These are phyloP conservation scores for Ostrea denselamellosa DNA, from an alignment of 1,140 invertebrate species.

Conservation along the genomic window DNA sequence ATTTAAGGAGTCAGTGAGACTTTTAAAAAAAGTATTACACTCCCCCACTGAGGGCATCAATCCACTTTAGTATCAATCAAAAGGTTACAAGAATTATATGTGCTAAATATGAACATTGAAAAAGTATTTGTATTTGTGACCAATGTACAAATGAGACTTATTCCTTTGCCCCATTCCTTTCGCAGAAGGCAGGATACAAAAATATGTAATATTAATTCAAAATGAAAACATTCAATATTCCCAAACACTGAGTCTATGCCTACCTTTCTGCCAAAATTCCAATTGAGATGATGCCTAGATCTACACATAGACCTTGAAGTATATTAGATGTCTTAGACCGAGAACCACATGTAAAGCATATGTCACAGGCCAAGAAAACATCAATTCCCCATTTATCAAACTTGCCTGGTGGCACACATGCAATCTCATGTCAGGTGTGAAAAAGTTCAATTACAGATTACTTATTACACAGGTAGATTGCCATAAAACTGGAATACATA, in stretches of 20 bases:
- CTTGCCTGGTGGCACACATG: constrained; percentile 1
- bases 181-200: no score
- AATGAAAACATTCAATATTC: no score
- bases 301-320: not conserved
- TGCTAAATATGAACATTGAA: no score
- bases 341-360: not conserved
- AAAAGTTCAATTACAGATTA: not conserved
- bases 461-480: not conserved
- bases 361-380: constrained; percentile 5
- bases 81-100: no score
- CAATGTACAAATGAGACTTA: no score
- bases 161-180: no score
- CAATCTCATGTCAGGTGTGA: constrained; percentile 13
- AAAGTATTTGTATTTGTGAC: no score
- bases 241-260: not conserved
- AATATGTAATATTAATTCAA: no score
- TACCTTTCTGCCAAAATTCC: not conserved
- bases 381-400: constrained; percentile 22
- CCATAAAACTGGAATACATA: not conserved
- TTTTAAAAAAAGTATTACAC: no score
- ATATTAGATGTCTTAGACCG: not conserved
- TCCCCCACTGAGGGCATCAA: no score
- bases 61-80: no score
- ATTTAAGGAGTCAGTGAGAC: no score
- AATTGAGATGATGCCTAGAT: not conserved